Base-by-base conservation (phyloP, 2,888 invertebrate genomes). In the Trileptium ribeirensis region DNA sequence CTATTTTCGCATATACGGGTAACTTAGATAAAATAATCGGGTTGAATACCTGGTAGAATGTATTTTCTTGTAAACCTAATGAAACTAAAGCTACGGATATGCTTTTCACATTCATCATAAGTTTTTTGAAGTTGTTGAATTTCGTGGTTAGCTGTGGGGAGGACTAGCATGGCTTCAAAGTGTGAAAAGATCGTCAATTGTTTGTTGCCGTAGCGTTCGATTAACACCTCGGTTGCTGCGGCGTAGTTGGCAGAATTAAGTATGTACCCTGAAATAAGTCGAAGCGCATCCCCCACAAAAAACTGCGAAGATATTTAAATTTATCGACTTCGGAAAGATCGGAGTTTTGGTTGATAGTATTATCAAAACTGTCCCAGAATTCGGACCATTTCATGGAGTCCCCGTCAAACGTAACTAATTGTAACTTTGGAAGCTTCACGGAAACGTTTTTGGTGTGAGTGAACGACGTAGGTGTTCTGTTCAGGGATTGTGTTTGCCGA, bases 1-100 rank as follows among this genome's bases (percentile, higher is more conserved):
- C 70, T 31, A 36, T 70, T 29, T 36, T 29, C 3, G n/a, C 36
- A n/a, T 8, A 36, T 15, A 15, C 15, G 8, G 70, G 70, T 8
- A 70, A n/a, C 36, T 70, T 70, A 8, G 70, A 70, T 36, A 70
- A 70, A 19, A 70, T 70, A 33, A 70, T 70, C n/a, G 70, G 70
- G 33, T 8, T 70, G n/a, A 70, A 70, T 19, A 70, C 70, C 70
- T 70, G 31, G 8, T n/a, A 8, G 36, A 70, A 70, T 15, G 70
- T 70, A 33, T 29, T 8, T 31, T 70, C 70, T 8, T 8, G 51
- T 24, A 51, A 24, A 24, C 51, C 51, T n/a, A 51, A 51, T 8
- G 51, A 24, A 8, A 24, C 8, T 70, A 15, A 70, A 31, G 70
- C 70, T 70, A 33, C 70, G 31, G 33, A 70, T 36, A n/a, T 70